These are phyloP conservation scores for Drosophila pseudotakahashii DNA, from an alignment of 2,888 invertebrate genomes.

Conservation along the genomic window DNA sequence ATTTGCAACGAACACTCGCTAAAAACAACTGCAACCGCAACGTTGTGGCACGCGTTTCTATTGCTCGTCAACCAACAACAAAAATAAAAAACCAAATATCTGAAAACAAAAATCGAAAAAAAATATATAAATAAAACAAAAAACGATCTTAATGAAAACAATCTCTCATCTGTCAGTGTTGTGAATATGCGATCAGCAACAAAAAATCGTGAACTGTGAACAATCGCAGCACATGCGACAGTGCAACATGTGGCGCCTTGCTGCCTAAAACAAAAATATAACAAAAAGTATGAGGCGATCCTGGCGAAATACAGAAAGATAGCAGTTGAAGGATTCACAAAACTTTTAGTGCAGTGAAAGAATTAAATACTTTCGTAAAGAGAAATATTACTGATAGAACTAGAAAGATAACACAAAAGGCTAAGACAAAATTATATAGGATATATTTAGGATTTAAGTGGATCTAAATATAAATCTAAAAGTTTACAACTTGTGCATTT, in stretches of 20 bases:
- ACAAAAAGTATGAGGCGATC: slow-evolving; percentile 26
- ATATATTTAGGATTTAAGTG: no score
- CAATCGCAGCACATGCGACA: slow-evolving; percentile 40
- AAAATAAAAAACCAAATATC: slow-evolving; percentile 29
- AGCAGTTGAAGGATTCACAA: background rate
- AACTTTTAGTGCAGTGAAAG: background rate
- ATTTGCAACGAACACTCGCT: slow-evolving; percentile 84
- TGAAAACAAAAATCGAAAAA: slow-evolving; percentile 23
- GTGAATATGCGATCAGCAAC: slow-evolving; percentile 44
- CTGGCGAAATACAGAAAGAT: background rate
- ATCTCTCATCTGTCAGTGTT: slow-evolving; percentile 27
- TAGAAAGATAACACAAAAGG: no score
- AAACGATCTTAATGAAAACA: slow-evolving; percentile 30
- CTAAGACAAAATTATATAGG: no score
- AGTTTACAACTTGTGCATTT: no score
- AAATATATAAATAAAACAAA: background rate
- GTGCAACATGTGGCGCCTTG: slow-evolving; percentile 51
- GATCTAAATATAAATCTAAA: no score
- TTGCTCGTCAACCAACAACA: slow-evolving; percentile 59
- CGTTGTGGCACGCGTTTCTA: slow-evolving; percentile 83
- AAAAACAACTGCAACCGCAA: slow-evolving; percentile 84
- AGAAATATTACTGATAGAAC: no score
- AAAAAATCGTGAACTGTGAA: slow-evolving; percentile 45
- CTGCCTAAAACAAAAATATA: slow-evolving; percentile 22
- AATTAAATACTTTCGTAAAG: background rate